These are phyloP conservation scores for Microcebus jonahi DNA, from an alignment of 2,113 vertebrate species.

Conservation along the genomic window DNA sequence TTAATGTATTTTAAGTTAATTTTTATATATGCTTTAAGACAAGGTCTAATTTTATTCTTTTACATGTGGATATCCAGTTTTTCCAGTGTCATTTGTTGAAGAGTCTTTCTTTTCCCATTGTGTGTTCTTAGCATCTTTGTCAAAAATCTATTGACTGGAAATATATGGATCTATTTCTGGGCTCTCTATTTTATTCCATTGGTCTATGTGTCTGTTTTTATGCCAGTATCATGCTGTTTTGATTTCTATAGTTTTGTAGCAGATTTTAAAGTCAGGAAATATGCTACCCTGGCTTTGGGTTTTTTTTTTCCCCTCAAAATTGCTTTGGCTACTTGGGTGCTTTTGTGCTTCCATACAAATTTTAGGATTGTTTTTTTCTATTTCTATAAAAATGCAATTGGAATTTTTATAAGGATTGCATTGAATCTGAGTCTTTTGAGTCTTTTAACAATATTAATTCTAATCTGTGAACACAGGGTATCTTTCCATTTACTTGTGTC, in stretches of 20 bases:
- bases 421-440: not conserved
- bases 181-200: not conserved
- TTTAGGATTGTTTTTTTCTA: not conserved
- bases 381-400: not conserved
- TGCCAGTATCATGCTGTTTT: not conserved
- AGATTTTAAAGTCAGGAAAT: not conserved
- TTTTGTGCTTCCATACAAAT: not conserved
- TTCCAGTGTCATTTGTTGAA: not conserved
- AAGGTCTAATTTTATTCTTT: not conserved
- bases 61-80: not conserved
- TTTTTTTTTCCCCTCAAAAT: not conserved
- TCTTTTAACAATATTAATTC: not conserved
- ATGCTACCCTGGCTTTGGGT: not conserved
- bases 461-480: not conserved
- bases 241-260: not conserved
- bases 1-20: not conserved
- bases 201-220: not conserved
- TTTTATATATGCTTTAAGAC: not conserved
- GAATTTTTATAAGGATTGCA: not conserved
- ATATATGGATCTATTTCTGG: not conserved
- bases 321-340: not conserved
- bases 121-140: not conserved
- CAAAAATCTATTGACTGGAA: not conserved
- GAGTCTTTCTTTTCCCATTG: not conserved
- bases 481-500: not conserved